Evolutionary conservation across 2,113 vertebrate species (phyloP).

Genomic region (Noturus placidus): DNA sequence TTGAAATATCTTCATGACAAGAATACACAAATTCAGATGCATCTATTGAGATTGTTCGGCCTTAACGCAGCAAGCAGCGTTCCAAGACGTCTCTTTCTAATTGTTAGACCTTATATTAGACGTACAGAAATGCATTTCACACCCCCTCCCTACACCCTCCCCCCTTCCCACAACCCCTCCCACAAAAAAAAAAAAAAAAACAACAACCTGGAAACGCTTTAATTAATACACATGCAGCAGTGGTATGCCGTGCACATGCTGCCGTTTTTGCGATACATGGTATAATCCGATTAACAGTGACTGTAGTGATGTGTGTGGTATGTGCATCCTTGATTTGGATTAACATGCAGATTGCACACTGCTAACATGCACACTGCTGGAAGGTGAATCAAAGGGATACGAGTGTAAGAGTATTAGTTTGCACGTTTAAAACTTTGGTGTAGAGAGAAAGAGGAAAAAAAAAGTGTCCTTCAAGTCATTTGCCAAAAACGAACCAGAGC

Average conservation of each 20-base stretch:
- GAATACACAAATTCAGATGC: conserved; percentile 6
- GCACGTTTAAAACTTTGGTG: neutral
- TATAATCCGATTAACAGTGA: neutral
- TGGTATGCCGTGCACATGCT: neutral
- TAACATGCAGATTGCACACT: no score
- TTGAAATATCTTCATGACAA: conserved; percentile 23
- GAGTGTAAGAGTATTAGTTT: neutral
- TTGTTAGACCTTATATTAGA: neutral
- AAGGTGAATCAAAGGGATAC: neutral
- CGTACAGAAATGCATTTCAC: neutral
- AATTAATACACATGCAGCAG: neutral
- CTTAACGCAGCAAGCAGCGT: no score
- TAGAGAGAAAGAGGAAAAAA: neutral
- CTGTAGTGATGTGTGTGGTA: conserved; percentile 15
- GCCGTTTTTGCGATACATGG: neutral
- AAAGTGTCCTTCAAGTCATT: neutral
- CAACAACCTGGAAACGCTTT: neutral
- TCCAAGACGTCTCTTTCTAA: no score
- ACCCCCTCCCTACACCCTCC: no score
- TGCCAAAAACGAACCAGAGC: conserved; percentile 3
- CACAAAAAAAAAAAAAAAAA: no score
- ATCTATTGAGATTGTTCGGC: neutral
- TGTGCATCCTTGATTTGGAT: neutral
- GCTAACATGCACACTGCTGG: neutral
- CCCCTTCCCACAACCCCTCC: no score